A percentile compares a stretch with the other conserved stretches of the same genome.
phyloP scores from a whole-genome alignment of 2,113 vertebrate species.

The Ailuropoda melanoleuca region DNA sequence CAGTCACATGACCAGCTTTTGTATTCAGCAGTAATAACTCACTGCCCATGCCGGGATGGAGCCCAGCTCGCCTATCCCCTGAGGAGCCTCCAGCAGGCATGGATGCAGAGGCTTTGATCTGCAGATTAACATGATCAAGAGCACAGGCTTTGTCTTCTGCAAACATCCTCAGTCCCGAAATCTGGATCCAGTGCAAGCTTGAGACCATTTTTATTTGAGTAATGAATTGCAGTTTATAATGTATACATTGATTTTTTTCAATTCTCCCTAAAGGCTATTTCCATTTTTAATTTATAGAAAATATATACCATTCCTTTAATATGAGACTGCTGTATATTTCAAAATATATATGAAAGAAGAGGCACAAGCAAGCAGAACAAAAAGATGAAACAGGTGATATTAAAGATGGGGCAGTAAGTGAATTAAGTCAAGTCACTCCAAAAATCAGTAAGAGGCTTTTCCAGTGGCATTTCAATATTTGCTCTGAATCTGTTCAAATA shows the following conservation, averaged over 20 bases:
- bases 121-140: constrained; percentile 93
- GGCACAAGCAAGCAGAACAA: background rate
- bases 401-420: background rate
- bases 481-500: constrained; percentile 31
- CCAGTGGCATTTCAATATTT: constrained; percentile 17
- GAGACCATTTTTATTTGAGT: constrained; percentile 96
- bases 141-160: constrained; percentile 92
- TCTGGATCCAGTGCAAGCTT: constrained; percentile 93
- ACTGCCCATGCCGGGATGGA: constrained; percentile 90
- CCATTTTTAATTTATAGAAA: constrained; percentile 97
- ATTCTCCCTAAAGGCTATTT: constrained; percentile 94
- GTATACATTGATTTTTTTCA: constrained; percentile 94
- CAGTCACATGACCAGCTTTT: constrained; percentile 93
- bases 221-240: constrained; percentile 99
- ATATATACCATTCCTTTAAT: constrained; percentile 82
- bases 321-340: constrained; percentile 76
- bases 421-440: background rate
- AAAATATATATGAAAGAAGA: constrained; percentile 62
- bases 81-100: constrained; percentile 89
- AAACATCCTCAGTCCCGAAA: constrained; percentile 88
- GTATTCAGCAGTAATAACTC: constrained; percentile 96
- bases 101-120: constrained; percentile 89
- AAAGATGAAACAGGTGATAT: constrained; percentile 6
- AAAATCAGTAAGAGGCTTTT: constrained; percentile 17
- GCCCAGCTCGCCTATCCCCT: constrained; percentile 90